These are phyloP conservation scores for Catostomus latipinnis DNA, from an alignment of 2,797 vertebrate species.

Conservation along the genomic window DNA sequence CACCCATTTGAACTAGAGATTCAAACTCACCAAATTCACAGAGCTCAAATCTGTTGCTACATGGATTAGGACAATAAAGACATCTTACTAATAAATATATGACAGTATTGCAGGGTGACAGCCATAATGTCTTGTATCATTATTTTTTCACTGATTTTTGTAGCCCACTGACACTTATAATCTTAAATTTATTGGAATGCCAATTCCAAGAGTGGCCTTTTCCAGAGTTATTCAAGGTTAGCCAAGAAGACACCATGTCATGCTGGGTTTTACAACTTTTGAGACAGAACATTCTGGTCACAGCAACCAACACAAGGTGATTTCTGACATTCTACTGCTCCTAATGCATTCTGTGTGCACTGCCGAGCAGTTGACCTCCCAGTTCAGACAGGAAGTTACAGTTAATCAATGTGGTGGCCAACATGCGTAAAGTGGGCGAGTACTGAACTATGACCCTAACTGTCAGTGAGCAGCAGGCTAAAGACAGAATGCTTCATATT, in stretches of 20 bases:
- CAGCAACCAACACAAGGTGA: constrained; percentile 47
- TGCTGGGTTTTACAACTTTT: constrained; percentile 52
- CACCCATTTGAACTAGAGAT: too few species aligned
- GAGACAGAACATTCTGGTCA: constrained; percentile 47
- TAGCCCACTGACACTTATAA: not conserved
- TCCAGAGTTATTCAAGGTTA: constrained; percentile 54
- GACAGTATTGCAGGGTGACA: not conserved
- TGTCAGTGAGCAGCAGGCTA: constrained; percentile 28
- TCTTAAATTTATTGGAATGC: constrained; percentile 26
- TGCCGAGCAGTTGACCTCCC: constrained; percentile 38
- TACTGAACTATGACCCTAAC: constrained; percentile 58
- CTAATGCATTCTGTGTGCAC: constrained; percentile 42
- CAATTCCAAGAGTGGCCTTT: constrained; percentile 25
- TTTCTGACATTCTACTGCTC: constrained; percentile 27
- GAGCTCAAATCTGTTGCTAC: too few species aligned
- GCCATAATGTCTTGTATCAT: not conserved
- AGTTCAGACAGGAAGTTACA: constrained; percentile 63
- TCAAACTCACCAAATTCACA: too few species aligned
- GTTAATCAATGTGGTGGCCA: constrained; percentile 70
- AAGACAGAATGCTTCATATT: not conserved
- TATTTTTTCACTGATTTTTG: constrained; percentile 5
- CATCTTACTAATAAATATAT: not conserved
- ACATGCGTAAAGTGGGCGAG: constrained; percentile 61
- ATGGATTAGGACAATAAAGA: not conserved
- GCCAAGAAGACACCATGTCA: constrained; percentile 28